phyloP scores from a whole-genome alignment of 2,888 invertebrate genomes.

The Ophion costatus region DNA sequence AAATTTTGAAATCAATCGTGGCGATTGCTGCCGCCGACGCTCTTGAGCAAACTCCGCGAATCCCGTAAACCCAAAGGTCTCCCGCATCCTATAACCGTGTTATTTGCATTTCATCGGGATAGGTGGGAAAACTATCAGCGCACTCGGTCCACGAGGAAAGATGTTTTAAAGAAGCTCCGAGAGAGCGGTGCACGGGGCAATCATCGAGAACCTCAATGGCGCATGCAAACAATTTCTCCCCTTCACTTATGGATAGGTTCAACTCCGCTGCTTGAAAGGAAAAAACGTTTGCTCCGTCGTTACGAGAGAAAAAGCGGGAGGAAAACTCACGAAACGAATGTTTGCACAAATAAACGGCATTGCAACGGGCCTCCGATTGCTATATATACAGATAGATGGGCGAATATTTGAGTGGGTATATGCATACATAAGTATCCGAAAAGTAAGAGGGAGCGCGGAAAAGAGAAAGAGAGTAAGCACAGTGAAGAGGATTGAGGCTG shows the following conservation, averaged over 20 bases:
- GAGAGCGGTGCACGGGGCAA: slow-evolving; percentile 28
- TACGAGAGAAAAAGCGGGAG: not conserved
- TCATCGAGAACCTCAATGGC: slow-evolving; percentile 50
- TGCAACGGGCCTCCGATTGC: slow-evolving; percentile 18
- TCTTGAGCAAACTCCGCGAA: slow-evolving; percentile 24
- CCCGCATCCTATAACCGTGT: slow-evolving; percentile 16
- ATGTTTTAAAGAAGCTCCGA: not conserved
- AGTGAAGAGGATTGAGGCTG: slow-evolving; percentile 20
- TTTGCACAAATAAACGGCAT: slow-evolving; percentile 58
- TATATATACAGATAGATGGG: slow-evolving; percentile 3
- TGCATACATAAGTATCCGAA: slow-evolving; percentile 1
- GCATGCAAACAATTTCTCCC: slow-evolving; percentile 41
- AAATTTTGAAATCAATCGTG: slow-evolving; percentile 46
- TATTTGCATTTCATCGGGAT: slow-evolving; percentile 50
- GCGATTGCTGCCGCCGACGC: not conserved
- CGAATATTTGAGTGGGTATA: not conserved
- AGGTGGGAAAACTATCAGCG: slow-evolving; percentile 26
- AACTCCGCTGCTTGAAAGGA: slow-evolving; percentile 40
- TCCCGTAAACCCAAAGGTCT: slow-evolving; percentile 49
- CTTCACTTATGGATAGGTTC: slow-evolving; percentile 51
- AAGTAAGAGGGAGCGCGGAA: not conserved
- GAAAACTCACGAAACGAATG: slow-evolving; percentile 47
- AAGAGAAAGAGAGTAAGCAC: not conserved
- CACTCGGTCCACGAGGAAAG: slow-evolving; percentile 28
- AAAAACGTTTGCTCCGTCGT: slow-evolving; percentile 36